These are phyloP conservation scores for Tenthredo amoena DNA, from an alignment of 2,888 invertebrate species.

Conservation along the genomic window DNA sequence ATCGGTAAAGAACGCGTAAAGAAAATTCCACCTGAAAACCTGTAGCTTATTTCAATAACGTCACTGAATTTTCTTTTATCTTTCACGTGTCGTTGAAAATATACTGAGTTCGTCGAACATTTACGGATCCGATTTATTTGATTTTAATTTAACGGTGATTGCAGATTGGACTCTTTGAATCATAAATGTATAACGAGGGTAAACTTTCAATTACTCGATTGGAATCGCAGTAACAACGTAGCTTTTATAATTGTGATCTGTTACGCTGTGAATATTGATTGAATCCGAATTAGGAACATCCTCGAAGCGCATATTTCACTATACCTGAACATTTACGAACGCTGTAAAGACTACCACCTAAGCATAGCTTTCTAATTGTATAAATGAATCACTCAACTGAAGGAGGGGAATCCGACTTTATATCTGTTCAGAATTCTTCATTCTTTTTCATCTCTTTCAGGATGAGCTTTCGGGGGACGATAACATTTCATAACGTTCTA, in stretches of 20 bases:
- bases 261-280: constrained; percentile 10
- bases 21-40: neutral
- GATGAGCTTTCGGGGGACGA: neutral
- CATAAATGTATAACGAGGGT: neutral
- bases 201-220: constrained; percentile 6
- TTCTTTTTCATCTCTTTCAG: neutral
- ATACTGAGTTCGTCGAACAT: neutral
- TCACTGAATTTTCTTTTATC: neutral
- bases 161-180: neutral
- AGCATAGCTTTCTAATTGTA: neutral
- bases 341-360: neutral
- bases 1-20: neutral
- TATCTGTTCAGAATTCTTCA: neutral
- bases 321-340: neutral
- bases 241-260: constrained; percentile 12
- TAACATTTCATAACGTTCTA: constrained; percentile 11
- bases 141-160: neutral
- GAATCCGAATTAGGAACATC: neutral
- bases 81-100: neutral
- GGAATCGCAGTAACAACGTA: neutral
- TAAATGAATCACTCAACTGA: neutral
- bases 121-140: neutral
- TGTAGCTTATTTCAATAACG: neutral
- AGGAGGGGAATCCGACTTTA: neutral
- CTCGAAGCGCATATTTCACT: neutral